Percentiles rank a stretch among this genome's conserved stretches.
phyloP scores from a whole-genome alignment of 2,888 invertebrate genomes.

The Zeuzera pyrina region DNA sequence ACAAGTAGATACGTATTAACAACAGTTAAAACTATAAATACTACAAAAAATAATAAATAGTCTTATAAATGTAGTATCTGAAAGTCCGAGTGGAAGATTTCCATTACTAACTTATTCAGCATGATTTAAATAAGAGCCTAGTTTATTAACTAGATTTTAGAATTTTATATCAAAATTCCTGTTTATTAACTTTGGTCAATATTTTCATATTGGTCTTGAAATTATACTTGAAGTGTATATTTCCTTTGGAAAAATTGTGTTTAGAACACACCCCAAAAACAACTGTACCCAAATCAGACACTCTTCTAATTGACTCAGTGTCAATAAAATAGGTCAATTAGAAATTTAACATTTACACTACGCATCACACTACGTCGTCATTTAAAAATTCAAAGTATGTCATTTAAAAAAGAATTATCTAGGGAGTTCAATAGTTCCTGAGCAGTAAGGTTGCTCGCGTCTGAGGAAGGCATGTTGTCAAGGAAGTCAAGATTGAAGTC shows the following conservation, averaged over 20 bases:
- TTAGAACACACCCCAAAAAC: too few species aligned
- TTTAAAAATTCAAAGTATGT: constrained; percentile 72
- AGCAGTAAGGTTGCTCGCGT: constrained; percentile 83
- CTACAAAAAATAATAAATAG: constrained; percentile 64
- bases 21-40: constrained; percentile 60
- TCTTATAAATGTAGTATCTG: constrained; percentile 55
- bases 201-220: constrained; percentile 47
- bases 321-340: too few species aligned
- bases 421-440: constrained; percentile 88
- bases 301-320: too few species aligned
- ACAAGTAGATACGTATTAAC: constrained; percentile 57
- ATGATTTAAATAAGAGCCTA: background rate
- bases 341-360: too few species aligned
- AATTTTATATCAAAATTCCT: constrained; percentile 45
- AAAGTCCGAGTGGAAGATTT: constrained; percentile 41
- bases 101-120: constrained; percentile 7
- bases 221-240: too few species aligned
- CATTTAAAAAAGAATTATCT: constrained; percentile 82
- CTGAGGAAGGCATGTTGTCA: constrained; percentile 84
- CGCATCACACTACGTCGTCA: too few species aligned
- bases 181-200: constrained; percentile 60
- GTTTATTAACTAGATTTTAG: constrained; percentile 12
- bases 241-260: too few species aligned
- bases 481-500: constrained; percentile 90
- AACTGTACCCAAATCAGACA: too few species aligned